These are phyloP conservation scores for Trypoxylus dichotomus DNA, from an alignment of 1,140 invertebrate species.

Conservation along the genomic window DNA sequence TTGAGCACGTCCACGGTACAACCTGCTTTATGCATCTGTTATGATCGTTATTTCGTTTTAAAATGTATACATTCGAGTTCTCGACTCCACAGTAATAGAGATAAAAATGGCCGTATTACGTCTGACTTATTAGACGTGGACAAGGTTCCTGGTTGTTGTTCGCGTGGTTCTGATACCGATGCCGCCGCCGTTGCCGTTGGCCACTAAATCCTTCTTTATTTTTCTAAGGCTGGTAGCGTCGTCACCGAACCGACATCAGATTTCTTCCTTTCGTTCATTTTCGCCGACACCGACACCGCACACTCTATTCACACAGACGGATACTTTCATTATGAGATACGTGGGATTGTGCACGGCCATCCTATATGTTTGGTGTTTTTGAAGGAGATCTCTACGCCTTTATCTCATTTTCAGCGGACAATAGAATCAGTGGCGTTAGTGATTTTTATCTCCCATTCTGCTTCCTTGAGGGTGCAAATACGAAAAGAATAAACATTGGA, in stretches of 20 bases:
- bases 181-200: not conserved
- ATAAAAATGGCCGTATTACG: conserved; percentile 23
- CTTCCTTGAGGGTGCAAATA: not conserved
- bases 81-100: conserved; percentile 14
- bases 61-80: conserved; percentile 27
- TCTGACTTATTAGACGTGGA: conserved; percentile 18
- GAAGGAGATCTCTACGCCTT: not conserved
- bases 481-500: not conserved
- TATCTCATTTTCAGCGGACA: conserved; percentile 21
- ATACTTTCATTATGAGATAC: conserved; percentile 15
- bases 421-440: not conserved
- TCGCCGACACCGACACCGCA: not conserved
- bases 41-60: conserved; percentile 31
- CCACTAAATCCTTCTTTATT: conserved; percentile 20
- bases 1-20: conserved; percentile 26
- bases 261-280: conserved; percentile 13
- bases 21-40: conserved; percentile 31
- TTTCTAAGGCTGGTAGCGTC: conserved; percentile 5
- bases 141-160: conserved; percentile 18
- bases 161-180: not conserved
- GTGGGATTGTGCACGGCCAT: not conserved
- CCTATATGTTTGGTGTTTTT: not conserved
- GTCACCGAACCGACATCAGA: not conserved
- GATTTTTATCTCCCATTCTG: not conserved
- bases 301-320: not conserved